A percentile compares a stretch with the other conserved stretches of the same genome.
phyloP scores from a whole-genome alignment of 2,113 vertebrate species.

The Proterorhinus semilunaris region DNA sequence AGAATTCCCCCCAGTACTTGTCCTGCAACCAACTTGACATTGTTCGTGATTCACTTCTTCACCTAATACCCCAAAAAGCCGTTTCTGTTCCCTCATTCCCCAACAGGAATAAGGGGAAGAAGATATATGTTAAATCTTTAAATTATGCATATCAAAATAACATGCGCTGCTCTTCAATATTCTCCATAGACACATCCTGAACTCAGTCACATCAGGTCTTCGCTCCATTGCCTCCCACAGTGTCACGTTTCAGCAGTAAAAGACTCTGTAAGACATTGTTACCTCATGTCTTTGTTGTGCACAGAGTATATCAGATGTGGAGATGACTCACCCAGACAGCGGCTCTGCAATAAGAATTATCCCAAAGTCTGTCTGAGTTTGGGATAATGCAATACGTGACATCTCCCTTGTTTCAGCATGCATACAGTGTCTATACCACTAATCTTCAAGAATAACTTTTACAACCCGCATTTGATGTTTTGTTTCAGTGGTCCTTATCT shows the following conservation, averaged over 20 bases:
- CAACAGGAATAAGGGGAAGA: too few relatives aligned
- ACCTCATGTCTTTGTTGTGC: constrained; percentile 1
- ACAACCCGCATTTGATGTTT: neutral
- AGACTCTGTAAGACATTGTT: neutral
- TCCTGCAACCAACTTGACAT: too few relatives aligned
- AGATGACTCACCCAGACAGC: constrained; percentile 6
- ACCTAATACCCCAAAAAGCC: too few relatives aligned
- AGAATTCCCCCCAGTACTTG: too few relatives aligned
- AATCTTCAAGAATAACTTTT: neutral
- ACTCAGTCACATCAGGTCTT: neutral
- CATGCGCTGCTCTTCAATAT: neutral
- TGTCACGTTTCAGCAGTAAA: neutral
- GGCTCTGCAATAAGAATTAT: neutral
- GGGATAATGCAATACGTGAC: neutral
- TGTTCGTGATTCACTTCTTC: too few relatives aligned
- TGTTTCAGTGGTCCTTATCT: neutral
- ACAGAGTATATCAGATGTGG: constrained; percentile 2
- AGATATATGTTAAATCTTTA: neutral
- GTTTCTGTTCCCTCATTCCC: too few relatives aligned
- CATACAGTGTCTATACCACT: neutral
- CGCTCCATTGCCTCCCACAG: neutral
- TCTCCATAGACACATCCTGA: neutral
- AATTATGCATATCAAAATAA: neutral
- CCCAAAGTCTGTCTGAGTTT: neutral
- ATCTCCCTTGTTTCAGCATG: neutral